Evolutionary conservation across 2,113 vertebrate genomes (phyloP).

Genomic region (Hystrix cristata): DNA sequence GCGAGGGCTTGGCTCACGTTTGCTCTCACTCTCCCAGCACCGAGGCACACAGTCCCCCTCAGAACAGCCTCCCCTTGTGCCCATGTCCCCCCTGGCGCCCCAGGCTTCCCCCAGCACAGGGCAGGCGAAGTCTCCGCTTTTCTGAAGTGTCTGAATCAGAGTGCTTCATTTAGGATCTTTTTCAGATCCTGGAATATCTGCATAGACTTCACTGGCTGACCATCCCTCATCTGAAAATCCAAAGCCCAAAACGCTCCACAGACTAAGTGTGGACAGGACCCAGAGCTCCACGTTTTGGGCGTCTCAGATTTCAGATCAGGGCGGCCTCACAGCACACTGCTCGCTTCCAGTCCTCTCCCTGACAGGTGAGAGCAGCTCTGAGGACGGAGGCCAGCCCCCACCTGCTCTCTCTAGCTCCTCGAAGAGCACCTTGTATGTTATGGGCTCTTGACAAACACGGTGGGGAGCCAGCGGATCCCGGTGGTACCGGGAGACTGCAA

Average conservation of each 20-base stretch:
- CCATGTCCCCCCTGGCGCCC: background rate
- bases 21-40: background rate
- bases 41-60: background rate
- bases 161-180: background rate
- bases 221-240: background rate
- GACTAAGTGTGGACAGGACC: too few relatives aligned
- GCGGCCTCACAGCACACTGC: background rate
- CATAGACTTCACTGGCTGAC: background rate
- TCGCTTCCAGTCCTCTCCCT: background rate
- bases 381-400: background rate
- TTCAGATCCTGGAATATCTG: background rate
- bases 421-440: background rate
- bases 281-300: background rate
- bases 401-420: background rate
- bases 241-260: background rate
- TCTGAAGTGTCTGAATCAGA: background rate
- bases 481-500: background rate
- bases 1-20: background rate
- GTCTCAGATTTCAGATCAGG: background rate
- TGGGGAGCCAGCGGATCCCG: background rate
- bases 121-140: background rate
- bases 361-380: background rate
- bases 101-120: background rate
- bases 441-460: background rate
- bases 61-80: too few relatives aligned